Conservation (phyloP, 37 sponge, comb jelly and placozoan genomes). For the Diacarnus erythraeanus region DNA sequence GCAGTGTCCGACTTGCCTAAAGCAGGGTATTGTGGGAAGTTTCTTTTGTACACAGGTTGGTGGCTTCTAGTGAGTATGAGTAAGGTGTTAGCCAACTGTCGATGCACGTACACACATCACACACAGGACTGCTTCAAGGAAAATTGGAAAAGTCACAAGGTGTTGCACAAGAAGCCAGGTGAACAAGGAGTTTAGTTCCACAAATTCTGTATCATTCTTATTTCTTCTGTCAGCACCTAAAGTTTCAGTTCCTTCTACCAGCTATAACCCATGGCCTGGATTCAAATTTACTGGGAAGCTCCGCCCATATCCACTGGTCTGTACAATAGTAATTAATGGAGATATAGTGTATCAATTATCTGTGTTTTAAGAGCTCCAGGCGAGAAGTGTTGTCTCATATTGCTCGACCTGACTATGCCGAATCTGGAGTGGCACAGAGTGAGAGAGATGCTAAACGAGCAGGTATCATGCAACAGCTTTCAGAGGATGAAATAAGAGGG, state of each 20-base stretch:
- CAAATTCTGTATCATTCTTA: neutral
- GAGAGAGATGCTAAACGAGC: conserved; percentile 69
- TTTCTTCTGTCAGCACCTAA: neutral
- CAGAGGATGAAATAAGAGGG: conserved; percentile 68
- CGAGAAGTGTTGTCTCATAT: conserved; percentile 73
- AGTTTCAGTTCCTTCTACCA: neutral
- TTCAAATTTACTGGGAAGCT: conserved; percentile 81
- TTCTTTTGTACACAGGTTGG: conserved; percentile 92
- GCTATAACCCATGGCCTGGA: conserved; percentile 81
- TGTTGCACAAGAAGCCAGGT: conserved; percentile 63
- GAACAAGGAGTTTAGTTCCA: neutral
- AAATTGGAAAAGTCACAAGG: conserved; percentile 82
- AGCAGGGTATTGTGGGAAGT: conserved; percentile 74
- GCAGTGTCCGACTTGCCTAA: conserved; percentile 92
- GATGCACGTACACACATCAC: neutral
- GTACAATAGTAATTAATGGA: neutral
- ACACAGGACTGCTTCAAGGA: conserved; percentile 90
- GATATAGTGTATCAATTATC: neutral
- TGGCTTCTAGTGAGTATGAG: neutral
- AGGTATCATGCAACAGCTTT: conserved; percentile 62
- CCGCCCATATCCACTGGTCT: conserved; percentile 66
- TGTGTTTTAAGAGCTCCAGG: conserved; percentile 33
- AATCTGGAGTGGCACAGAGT: conserved; percentile 57
- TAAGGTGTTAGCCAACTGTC: neutral
- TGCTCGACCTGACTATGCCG: conserved; percentile 80